Percentiles rank a stretch among this genome's conserved stretches.
Evolutionary conservation across 2,797 vertebrate genomes (phyloP).

Genomic region (Craterocephalus amniculus): DNA sequence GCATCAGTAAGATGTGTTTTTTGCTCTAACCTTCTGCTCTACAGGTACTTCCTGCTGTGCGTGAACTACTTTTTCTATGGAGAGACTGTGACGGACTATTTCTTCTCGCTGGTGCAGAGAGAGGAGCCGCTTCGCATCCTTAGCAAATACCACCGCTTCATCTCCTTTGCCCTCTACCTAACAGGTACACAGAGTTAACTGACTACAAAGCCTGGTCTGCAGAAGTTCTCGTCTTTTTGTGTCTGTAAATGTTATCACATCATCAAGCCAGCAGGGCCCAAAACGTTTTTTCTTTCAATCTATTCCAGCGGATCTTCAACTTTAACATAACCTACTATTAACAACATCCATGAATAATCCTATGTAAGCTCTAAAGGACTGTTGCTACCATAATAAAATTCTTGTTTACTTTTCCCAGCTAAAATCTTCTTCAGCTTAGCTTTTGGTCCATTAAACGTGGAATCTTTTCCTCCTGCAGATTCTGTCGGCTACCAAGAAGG

Average conservation of each 20-base stretch:
- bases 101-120: slow-evolving; percentile 96
- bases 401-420: neutral
- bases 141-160: slow-evolving; percentile 99
- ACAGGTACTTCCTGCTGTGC: slow-evolving; percentile 97
- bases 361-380: neutral
- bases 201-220: neutral
- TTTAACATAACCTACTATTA: neutral
- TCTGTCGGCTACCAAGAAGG: neutral
- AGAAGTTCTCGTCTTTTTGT: neutral
- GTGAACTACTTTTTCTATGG: slow-evolving; percentile 99
- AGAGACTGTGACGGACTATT: slow-evolving; percentile 97
- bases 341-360: neutral
- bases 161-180: slow-evolving; percentile 95
- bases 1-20: neutral
- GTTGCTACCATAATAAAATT: neutral
- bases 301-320: neutral
- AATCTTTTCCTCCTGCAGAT: neutral
- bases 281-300: neutral
- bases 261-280: neutral
- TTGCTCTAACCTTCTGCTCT: neutral
- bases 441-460: neutral
- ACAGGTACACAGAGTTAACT: slow-evolving; percentile 81
- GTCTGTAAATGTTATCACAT: neutral
- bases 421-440: neutral
- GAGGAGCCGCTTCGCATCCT: slow-evolving; percentile 97